These are phyloP conservation scores for Aphidius colemani DNA, from an alignment of 2,888 invertebrate species.

Conservation along the genomic window DNA sequence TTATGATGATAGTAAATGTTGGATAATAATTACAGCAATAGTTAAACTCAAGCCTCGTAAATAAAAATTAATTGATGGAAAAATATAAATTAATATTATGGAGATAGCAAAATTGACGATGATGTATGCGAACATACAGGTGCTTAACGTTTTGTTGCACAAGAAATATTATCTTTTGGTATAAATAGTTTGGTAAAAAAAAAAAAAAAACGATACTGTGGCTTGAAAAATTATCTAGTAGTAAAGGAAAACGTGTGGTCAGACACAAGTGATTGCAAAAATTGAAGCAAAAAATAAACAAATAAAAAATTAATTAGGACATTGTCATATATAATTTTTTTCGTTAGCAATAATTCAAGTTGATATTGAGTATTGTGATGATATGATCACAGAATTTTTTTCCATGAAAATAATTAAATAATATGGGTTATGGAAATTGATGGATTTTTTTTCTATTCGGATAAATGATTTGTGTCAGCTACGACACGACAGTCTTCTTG, in stretches of 20 bases:
- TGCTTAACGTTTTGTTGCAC: conserved; percentile 21
- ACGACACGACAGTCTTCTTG: too few species aligned
- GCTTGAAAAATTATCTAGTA: conserved; percentile 17
- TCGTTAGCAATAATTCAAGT: not conserved
- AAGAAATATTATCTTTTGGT: not conserved
- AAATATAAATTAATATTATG: not conserved
- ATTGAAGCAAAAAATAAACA: too few species aligned
- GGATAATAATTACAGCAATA: too few species aligned
- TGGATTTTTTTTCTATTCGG: too few species aligned
- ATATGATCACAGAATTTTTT: too few species aligned
- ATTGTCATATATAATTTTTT: not conserved
- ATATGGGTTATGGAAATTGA: too few species aligned
- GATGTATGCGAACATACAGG: conserved; percentile 13
- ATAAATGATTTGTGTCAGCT: too few species aligned
- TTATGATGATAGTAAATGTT: too few species aligned
- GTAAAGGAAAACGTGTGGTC: conserved; percentile 23
- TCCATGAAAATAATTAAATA: too few species aligned
- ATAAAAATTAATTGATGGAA: too few species aligned
- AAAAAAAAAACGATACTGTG: not conserved
- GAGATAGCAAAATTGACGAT: conserved; percentile 7
- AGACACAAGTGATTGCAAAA: not conserved
- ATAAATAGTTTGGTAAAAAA: not conserved
- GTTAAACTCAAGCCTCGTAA: too few species aligned
- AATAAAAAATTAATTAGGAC: too few species aligned
- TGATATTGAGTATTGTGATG: not conserved